Evolutionary conservation across 2,888 invertebrate genomes (phyloP), one percentile per base, ranked within the genome.

Genomic region (Blomia tropicalis): DNA sequence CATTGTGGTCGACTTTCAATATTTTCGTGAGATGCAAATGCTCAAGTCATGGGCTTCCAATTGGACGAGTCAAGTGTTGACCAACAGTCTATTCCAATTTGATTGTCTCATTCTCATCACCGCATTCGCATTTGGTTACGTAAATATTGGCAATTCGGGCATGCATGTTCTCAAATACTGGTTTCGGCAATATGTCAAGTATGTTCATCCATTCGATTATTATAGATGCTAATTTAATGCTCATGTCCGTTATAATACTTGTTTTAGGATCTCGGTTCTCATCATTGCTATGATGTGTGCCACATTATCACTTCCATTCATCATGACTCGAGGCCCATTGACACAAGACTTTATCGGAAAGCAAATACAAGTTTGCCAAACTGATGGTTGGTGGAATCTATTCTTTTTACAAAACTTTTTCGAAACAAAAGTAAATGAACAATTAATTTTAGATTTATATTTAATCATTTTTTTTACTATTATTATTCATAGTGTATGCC

Each of bases 321-420:
- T 47, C 7, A 30, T 64, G 14, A 23, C 23, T 1, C 43, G 64
- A 27, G 65, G 65, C 2, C 64, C 65, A 41, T 30, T 62, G 1
- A 65, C 65, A 58, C 32, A 60, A 5, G 65, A 65, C 27, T 62
- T 63, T 53, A 43, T 65, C 23, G 29, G 51, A n/a, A 61, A 65
- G 25, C 58, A 27, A 23, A 27, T 61, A 11, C 5, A 58, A 41
- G 29, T 19, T 7, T 65, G 65, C 36, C 53, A 65, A 30, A 22
- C 29, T 19, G 59, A 31, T 19, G 63, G 65, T 3, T 51, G 43
- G n/a, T 31, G 32, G 19, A 65, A 65, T 43, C 23, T 63, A 3
- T 30, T 65, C 2, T 65, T 61, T 31, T 25, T 65, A 19, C 65
- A 65, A 59, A 65, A 65, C 47, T 64, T 61, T 30, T 43, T 61